Evolutionary conservation across 2,113 vertebrate genomes (phyloP), one percentile per base, ranked within the genome.

Genomic region (Chinchilla lanigera): DNA sequence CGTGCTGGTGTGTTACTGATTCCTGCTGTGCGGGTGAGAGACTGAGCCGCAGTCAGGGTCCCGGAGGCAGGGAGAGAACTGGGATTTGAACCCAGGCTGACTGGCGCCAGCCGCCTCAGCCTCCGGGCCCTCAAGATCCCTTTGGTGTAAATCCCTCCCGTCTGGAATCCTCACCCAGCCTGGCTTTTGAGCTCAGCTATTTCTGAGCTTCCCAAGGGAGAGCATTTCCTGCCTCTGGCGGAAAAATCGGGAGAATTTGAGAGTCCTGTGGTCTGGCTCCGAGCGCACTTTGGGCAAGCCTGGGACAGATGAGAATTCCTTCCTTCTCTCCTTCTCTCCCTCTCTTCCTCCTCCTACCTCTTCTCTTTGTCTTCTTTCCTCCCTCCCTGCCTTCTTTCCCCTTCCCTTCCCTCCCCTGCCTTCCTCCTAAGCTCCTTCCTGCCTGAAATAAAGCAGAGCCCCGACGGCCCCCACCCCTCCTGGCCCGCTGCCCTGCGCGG

Each of bases 141-240:
- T 96, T 87, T 94, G 95, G 97, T 93, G 89, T 95, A 93, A 97
- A 67, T 93, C 95, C 96, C 89, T 91, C 89, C 47, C 50, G 75
- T 78, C 75, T 78, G 92, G 95, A 96, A 90, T 90, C 95, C 90
- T 94, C 89, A 61, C 95, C 86, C 92, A 90, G 97, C 56, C 56
- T 61, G 38, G 89, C 52, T 50, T 92, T 82, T 86, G 91, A 97
- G 73, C 96, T 92, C 95, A 85, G 96, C 97, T 97, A 97, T 97
- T 97, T 97, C 92, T 67, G 96, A 94, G 85, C 80, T 13, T 96
- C 98, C 97, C 97, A 9, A 54, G 97, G 97, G 97, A 96, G 41
- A 86, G 12, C 14, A 54, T 89, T 97, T 97, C 96, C 96, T 98
- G 97, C 91, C 97, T 98, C 84, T 90, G 96, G 96, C 95, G 95